Percentiles rank a stretch among this genome's conserved stretches.
Evolutionary conservation across 2,888 invertebrate species (phyloP).

Genomic region (Sarcophaga variegata): DNA sequence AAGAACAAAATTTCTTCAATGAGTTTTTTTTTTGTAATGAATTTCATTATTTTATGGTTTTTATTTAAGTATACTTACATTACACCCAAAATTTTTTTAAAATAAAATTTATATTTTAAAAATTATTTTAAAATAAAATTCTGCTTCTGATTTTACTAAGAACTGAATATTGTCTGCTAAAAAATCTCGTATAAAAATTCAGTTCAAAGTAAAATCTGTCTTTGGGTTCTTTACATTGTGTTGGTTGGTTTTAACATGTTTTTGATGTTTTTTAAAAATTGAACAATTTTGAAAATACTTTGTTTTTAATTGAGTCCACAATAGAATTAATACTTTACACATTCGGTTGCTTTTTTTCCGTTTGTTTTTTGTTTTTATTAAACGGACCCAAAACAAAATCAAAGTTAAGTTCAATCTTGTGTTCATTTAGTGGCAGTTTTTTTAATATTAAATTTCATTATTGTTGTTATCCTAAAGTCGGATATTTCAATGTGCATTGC

Average conservation of each 20-base stretch:
- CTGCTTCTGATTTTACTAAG: conserved; percentile 79
- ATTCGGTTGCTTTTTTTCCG: neutral
- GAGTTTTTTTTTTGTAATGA: conserved; percentile 64
- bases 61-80: conserved; percentile 77
- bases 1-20: conserved; percentile 52
- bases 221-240: conserved; percentile 72
- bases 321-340: neutral
- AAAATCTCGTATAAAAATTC: conserved; percentile 45
- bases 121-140: conserved; percentile 81
- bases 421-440: neutral
- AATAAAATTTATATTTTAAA: conserved; percentile 81
- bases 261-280: conserved; percentile 22
- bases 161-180: conserved; percentile 72
- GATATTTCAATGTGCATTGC: neutral
- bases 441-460: neutral
- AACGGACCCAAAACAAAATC: conserved; percentile 57
- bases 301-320: conserved; percentile 45
- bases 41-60: conserved; percentile 63
- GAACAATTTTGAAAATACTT: conserved; percentile 26
- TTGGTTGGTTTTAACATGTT: conserved; percentile 11
- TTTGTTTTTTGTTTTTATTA: neutral
- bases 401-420: conserved; percentile 43
- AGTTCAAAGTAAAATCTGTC: conserved; percentile 78
- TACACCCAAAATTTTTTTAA: conserved; percentile 81
- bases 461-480: conserved; percentile 12